phyloP scores from a whole-genome alignment of 2,113 vertebrate species.

The Ameiurus melas region DNA sequence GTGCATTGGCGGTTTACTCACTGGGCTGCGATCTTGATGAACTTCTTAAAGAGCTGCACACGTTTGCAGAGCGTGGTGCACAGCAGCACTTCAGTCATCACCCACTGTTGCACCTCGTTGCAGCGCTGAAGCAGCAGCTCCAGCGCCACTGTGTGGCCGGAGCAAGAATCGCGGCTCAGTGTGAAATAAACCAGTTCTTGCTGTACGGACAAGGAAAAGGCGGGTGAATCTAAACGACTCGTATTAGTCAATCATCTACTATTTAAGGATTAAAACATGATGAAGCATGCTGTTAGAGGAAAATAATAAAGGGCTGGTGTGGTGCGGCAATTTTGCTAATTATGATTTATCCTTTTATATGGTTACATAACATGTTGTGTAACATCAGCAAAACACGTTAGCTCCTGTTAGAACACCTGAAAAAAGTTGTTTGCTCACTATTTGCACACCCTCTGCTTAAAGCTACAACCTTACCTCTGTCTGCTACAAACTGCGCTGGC shows the following conservation, averaged over 20 bases:
- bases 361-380: neutral
- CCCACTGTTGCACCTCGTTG: constrained; percentile 95
- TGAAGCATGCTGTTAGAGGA: neutral
- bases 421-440: neutral
- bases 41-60: constrained; percentile 95
- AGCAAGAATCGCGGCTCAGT: constrained; percentile 82
- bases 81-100: constrained; percentile 91
- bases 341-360: neutral
- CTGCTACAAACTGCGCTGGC: neutral
- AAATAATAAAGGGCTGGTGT: neutral
- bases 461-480: neutral
- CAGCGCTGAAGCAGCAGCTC: constrained; percentile 92
- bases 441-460: neutral
- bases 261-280: neutral
- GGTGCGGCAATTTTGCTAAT: neutral
- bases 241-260: neutral
- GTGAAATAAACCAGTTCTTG: constrained; percentile 97
- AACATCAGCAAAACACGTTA: neutral
- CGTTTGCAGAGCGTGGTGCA: constrained; percentile 88
- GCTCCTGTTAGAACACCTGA: neutral
- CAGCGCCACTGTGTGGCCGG: constrained; percentile 81
- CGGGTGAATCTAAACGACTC: neutral
- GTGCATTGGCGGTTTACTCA: constrained; percentile 68
- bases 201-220: constrained; percentile 68
- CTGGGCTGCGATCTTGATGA: constrained; percentile 98